These are phyloP conservation scores for Gibbula magus DNA, from an alignment of 2,888 invertebrate species.

Conservation along the genomic window DNA sequence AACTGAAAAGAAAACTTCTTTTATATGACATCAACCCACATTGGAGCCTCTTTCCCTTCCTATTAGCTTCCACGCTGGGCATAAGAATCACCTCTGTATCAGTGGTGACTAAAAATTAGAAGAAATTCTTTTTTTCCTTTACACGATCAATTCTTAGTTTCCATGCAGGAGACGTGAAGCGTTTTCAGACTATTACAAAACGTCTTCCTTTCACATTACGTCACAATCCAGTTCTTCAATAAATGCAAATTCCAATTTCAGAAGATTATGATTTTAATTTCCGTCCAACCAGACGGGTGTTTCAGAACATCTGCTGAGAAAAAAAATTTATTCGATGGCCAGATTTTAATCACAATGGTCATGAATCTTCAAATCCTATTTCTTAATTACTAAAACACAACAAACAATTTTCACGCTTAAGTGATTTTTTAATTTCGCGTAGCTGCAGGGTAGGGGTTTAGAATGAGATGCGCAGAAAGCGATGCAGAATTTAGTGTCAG, in stretches of 20 bases:
- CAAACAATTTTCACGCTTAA: constrained; percentile 13
- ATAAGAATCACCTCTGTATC: background rate
- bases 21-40: background rate
- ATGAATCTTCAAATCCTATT: constrained; percentile 1
- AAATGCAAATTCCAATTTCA: constrained; percentile 8
- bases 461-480: background rate
- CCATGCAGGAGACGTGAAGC: background rate
- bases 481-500: background rate
- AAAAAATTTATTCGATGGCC: background rate
- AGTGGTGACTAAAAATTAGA: too few relatives aligned
- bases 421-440: background rate
- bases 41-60: background rate
- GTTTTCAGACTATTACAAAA: background rate
- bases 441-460: background rate
- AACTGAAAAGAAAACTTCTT: background rate
- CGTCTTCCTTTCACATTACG: background rate
- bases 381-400: constrained; percentile 13
- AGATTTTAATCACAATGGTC: constrained; percentile 3
- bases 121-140: too few relatives aligned
- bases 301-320: background rate
- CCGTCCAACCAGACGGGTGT: background rate
- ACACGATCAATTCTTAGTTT: too few relatives aligned
- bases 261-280: constrained; percentile 15
- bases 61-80: background rate
- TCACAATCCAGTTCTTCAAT: background rate